phyloP scores from a whole-genome alignment of 2,888 invertebrate genomes.

The Cremastinae sp. region DNA sequence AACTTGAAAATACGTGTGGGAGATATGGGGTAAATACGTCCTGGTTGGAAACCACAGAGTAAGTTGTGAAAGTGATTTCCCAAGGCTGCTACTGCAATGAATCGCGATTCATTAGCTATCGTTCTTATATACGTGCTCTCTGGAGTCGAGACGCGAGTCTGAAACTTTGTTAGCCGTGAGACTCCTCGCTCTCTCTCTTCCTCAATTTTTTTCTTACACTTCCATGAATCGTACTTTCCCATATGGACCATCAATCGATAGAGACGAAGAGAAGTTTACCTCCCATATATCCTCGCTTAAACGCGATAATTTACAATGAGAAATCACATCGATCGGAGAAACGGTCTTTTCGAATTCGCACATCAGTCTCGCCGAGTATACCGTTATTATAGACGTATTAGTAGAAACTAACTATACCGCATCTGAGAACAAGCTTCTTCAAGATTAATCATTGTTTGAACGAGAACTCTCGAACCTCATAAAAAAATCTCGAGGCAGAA shows the following conservation, averaged over 20 bases:
- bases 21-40: conserved; percentile 16
- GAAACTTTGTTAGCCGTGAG: conserved; percentile 45
- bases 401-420: too few species aligned
- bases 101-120: conserved; percentile 60
- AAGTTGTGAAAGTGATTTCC: conserved; percentile 43
- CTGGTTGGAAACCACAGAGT: conserved; percentile 22
- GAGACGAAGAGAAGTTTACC: conserved; percentile 50
- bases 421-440: too few species aligned
- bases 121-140: conserved; percentile 58
- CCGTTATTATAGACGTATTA: background rate
- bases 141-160: conserved; percentile 13
- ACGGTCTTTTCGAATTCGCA: conserved; percentile 51
- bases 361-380: conserved; percentile 38
- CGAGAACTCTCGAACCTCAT: too few species aligned
- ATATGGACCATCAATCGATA: conserved; percentile 54
- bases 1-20: background rate
- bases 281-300: conserved; percentile 38
- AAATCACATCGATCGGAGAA: conserved; percentile 52
- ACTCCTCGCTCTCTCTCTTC: conserved; percentile 6
- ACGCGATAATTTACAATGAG: conserved; percentile 53
- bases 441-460: too few species aligned
- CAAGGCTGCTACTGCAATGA: conserved; percentile 48
- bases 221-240: conserved; percentile 43
- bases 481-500: too few species aligned
- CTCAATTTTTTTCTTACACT: conserved; percentile 10